A percentile compares a stretch with the other conserved stretches of the same genome.
Conservation (phyloP, 2,888 invertebrate genomes). For the Lepidochrysops patricia region DNA sequence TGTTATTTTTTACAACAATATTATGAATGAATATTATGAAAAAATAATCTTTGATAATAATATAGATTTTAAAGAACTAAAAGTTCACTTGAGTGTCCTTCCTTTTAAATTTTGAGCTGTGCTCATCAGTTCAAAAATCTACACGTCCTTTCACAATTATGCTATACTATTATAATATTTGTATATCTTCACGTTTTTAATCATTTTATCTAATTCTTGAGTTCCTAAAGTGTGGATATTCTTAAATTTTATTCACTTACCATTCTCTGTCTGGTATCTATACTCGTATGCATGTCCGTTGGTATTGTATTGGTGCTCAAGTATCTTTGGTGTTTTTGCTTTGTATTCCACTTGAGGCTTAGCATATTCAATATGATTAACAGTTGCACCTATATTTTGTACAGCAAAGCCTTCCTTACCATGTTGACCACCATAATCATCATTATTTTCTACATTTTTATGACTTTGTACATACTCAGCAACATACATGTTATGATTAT, state of each 20-base stretch:
- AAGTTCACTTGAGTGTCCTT: too few relatives aligned
- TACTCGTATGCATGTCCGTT: conserved; percentile 52
- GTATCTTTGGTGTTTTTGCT: conserved; percentile 44
- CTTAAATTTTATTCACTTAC: conserved; percentile 33
- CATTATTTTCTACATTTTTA: not conserved
- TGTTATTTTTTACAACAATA: too few relatives aligned
- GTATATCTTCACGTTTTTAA: not conserved
- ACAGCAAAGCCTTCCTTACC: not conserved
- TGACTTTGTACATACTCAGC: not conserved
- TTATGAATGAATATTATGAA: too few relatives aligned
- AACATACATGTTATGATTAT: not conserved
- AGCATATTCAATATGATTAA: not conserved
- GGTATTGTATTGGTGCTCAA: conserved; percentile 40
- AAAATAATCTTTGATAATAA: too few relatives aligned
- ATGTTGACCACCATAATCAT: not conserved
- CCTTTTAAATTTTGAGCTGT: too few relatives aligned
- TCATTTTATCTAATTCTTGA: not conserved
- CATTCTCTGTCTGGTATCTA: conserved; percentile 78
- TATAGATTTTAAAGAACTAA: too few relatives aligned
- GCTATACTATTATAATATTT: too few relatives aligned
- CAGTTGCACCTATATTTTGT: not conserved
- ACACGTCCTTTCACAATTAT: too few relatives aligned
- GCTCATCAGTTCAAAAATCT: too few relatives aligned
- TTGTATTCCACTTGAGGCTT: conserved; percentile 19
- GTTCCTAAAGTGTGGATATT: too few relatives aligned